A percentile compares a stretch with the other conserved stretches of the same genome.
Conservation (phyloP, 2,113 vertebrate species). For the Saguinus imperator region DNA sequence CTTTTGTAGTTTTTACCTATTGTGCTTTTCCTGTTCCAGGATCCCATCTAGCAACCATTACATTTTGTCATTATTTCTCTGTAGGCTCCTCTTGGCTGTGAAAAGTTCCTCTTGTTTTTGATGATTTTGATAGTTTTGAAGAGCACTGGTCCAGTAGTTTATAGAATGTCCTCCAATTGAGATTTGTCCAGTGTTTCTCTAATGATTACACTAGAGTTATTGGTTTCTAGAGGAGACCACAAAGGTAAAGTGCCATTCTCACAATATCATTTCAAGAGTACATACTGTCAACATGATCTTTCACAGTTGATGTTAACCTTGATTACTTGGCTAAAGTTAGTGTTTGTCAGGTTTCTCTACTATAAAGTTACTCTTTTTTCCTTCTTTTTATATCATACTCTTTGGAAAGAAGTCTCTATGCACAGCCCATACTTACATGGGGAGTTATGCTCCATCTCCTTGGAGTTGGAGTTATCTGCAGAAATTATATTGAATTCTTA, state of each 20-base stretch:
- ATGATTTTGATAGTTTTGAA: not conserved
- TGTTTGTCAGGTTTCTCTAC: not conserved
- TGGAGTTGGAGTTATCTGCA: not conserved
- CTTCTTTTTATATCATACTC: not conserved
- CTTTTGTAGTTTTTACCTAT: not conserved
- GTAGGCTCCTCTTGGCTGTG: not conserved
- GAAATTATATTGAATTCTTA: conserved; percentile 22
- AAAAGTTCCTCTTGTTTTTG: not conserved
- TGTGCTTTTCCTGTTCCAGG: not conserved
- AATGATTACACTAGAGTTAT: not conserved
- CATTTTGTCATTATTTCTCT: not conserved
- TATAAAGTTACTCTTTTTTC: not conserved
- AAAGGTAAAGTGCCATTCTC: not conserved
- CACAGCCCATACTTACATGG: not conserved
- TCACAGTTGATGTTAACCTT: not conserved
- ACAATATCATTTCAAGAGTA: not conserved
- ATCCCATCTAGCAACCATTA: not conserved
- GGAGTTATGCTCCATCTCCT: not conserved
- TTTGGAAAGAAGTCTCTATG: not conserved
- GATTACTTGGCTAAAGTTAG: not conserved
- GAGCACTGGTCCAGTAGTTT: not conserved
- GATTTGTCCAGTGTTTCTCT: not conserved
- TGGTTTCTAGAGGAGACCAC: not conserved
- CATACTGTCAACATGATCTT: not conserved
- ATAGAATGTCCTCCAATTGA: not conserved